A percentile compares a stretch with the other conserved stretches of the same genome.
phyloP scores from a whole-genome alignment of 2,113 vertebrate species.

The Platichthys flesus region DNA sequence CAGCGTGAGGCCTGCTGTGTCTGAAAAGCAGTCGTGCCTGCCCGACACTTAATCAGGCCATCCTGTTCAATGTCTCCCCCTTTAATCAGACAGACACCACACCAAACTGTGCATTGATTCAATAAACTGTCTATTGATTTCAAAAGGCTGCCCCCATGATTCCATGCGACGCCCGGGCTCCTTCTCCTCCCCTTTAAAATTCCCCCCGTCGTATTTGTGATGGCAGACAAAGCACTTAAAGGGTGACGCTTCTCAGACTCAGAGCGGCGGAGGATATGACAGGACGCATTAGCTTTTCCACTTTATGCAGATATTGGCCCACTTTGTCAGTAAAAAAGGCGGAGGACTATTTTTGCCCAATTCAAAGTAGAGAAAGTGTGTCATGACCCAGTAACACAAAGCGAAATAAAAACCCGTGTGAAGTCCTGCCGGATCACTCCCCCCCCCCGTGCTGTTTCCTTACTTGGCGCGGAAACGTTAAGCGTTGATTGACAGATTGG shows the following conservation, averaged over 20 bases:
- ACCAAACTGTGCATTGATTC: conserved; percentile 71
- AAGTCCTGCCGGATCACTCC: conserved; percentile 68
- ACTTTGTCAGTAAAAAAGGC: conserved; percentile 73
- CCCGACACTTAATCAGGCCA: conserved; percentile 54
- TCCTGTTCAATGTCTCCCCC: conserved; percentile 58
- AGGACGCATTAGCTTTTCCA: conserved; percentile 69
- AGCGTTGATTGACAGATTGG: conserved; percentile 72
- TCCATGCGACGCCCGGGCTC: conserved; percentile 33
- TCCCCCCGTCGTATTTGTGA: conserved; percentile 61
- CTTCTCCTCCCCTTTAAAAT: conserved; percentile 34
- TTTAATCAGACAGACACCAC: conserved; percentile 56
- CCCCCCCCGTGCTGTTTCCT: conserved; percentile 44
- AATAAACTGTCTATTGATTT: conserved; percentile 75
- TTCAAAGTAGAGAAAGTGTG: conserved; percentile 77
- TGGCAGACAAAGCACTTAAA: conserved; percentile 76
- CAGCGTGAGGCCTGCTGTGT: conserved; percentile 8
- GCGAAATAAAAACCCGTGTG: conserved; percentile 61
- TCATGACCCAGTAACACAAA: conserved; percentile 79
- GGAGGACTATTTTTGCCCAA: conserved; percentile 76
- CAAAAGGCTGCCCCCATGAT: conserved; percentile 39
- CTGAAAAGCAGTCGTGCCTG: conserved; percentile 39
- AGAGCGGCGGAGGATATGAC: conserved; percentile 71
- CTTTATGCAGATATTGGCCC: conserved; percentile 80
- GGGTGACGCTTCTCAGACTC: conserved; percentile 67
- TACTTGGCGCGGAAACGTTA: conserved; percentile 58